phyloP scores from a whole-genome alignment of 2,888 invertebrate genomes.

The Erebia aethiops region DNA sequence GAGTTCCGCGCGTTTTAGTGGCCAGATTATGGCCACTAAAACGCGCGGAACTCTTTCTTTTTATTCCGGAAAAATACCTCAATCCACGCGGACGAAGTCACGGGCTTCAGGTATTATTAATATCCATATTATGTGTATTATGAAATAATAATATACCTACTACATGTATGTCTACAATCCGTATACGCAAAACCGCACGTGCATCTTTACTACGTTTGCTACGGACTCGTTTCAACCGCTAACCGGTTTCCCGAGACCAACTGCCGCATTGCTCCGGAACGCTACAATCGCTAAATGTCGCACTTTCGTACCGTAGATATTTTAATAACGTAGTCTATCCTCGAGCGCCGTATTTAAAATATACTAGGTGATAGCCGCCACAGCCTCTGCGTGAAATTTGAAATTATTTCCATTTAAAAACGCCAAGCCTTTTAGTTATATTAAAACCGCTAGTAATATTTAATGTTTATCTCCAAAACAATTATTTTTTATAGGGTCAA shows the following conservation, averaged over 20 bases:
- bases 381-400: neutral
- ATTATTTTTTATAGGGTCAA: too few species aligned
- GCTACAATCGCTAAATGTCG: constrained; percentile 32
- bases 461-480: too few species aligned
- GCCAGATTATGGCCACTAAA: too few species aligned
- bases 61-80: too few species aligned
- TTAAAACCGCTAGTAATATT: neutral
- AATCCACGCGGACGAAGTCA: too few species aligned
- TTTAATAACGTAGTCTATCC: constrained; percentile 24
- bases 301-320: constrained; percentile 31
- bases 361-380: neutral
- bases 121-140: too few species aligned
- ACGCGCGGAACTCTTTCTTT: too few species aligned
- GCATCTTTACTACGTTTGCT: constrained; percentile 34
- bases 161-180: constrained; percentile 27
- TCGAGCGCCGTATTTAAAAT: neutral
- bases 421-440: neutral
- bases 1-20: too few species aligned
- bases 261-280: constrained; percentile 35
- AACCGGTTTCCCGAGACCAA: constrained; percentile 39
- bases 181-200: constrained; percentile 35
- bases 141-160: neutral
- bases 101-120: too few species aligned
- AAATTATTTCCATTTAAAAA: neutral
- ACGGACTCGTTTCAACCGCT: constrained; percentile 32